These are phyloP conservation scores for Euphydryas editha DNA, from an alignment of 2,888 invertebrate genomes.

Conservation along the genomic window DNA sequence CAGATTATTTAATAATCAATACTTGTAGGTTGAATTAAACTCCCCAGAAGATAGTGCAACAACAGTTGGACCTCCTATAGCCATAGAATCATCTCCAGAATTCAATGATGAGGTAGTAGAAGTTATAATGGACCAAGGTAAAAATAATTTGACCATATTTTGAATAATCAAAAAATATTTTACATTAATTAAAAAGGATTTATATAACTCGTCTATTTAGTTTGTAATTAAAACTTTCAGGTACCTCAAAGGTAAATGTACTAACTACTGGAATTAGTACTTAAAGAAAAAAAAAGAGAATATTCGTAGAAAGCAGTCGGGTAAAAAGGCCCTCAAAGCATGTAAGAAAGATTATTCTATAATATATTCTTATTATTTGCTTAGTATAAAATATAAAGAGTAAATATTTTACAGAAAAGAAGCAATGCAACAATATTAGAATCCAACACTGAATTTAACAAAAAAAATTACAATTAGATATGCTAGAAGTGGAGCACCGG, in stretches of 20 bases:
- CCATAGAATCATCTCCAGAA: background rate
- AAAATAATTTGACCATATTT: slow-evolving; percentile 7
- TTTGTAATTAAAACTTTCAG: slow-evolving; percentile 9
- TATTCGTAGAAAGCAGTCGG: background rate
- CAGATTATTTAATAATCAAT: slow-evolving; percentile 7
- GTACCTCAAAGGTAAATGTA: slow-evolving; percentile 7
- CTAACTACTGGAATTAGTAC: background rate
- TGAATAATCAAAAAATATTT: background rate
- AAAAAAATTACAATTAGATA: slow-evolving; percentile 20
- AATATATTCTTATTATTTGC: background rate
- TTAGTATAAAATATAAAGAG: slow-evolving; percentile 11
- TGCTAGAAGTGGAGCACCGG: slow-evolving; percentile 13
- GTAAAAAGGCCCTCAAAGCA: slow-evolving; percentile 1
- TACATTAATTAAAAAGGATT: background rate
- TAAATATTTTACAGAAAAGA: no score
- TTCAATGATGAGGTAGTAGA: background rate
- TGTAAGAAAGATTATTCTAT: background rate
- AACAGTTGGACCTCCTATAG: background rate
- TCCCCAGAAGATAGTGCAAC: background rate
- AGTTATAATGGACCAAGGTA: slow-evolving; percentile 5
- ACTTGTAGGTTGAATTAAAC: background rate
- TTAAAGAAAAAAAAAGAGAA: background rate
- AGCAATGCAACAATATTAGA: slow-evolving; percentile 9
- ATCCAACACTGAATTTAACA: slow-evolving; percentile 6
- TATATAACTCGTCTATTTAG: background rate